These are phyloP conservation scores for Dinothrombium tinctorium DNA, from an alignment of 1,140 invertebrate genomes.

Conservation along the genomic window DNA sequence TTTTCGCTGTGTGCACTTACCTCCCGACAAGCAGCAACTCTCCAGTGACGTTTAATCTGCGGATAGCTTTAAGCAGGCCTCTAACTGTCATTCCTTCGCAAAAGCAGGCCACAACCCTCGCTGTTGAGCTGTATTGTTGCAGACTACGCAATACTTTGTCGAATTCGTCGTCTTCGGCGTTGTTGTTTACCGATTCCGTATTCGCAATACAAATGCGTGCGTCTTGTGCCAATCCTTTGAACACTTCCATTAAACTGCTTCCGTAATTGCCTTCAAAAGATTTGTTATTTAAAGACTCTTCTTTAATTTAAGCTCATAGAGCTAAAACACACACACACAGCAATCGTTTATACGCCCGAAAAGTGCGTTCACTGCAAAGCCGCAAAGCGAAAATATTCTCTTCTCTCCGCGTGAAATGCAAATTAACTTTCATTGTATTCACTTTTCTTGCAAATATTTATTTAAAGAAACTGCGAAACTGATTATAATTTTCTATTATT, in stretches of 20 bases:
- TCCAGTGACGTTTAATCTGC: conserved; percentile 32
- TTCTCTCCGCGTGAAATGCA: too few species aligned
- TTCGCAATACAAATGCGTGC: conserved; percentile 47
- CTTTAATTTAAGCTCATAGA: too few species aligned
- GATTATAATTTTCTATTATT: too few species aligned
- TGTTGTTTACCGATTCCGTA: conserved; percentile 36
- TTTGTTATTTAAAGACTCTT: too few species aligned
- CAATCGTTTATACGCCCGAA: too few species aligned
- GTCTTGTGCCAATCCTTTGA: conserved; percentile 36
- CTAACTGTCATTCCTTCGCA: conserved; percentile 49
- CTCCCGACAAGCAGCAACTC: conserved; percentile 41
- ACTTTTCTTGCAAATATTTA: too few species aligned
- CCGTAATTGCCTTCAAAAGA: conserved; percentile 62
- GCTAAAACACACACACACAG: too few species aligned
- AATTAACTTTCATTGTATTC: too few species aligned
- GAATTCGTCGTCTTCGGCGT: conserved; percentile 30
- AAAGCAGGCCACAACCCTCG: conserved; percentile 53
- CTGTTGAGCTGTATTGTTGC: conserved; percentile 28
- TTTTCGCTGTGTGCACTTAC: too few species aligned
- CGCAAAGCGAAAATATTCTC: too few species aligned
- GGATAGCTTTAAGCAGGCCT: conserved; percentile 37
- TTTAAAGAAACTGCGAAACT: too few species aligned
- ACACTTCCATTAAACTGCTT: conserved; percentile 48
- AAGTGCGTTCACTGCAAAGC: too few species aligned
- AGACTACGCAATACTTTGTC: conserved; percentile 26